Conservation (phyloP, 2,888 invertebrate genomes). For the Chloromyia formosa region DNA sequence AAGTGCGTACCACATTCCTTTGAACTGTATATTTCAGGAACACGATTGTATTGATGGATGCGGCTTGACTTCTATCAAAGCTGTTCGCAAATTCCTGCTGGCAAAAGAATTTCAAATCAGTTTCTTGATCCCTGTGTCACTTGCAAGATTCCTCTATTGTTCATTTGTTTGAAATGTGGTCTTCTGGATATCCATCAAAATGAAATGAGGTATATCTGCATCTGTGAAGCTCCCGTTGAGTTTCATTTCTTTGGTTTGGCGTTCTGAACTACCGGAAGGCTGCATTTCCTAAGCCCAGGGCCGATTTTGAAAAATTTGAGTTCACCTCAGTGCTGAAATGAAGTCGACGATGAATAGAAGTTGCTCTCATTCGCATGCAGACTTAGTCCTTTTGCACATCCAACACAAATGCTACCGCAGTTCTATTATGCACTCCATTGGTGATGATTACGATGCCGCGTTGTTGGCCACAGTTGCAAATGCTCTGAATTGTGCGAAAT, state of each 20-base stretch:
- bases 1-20: too few species aligned
- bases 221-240: background rate
- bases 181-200: background rate
- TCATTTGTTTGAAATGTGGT: background rate
- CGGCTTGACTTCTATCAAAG: too few species aligned
- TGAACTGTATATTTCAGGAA: too few species aligned
- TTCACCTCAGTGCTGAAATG: background rate
- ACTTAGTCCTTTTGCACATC: background rate
- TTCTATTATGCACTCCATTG: constrained; percentile 17
- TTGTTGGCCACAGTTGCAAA: background rate
- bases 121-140: background rate
- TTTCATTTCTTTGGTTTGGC: background rate
- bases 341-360: background rate
- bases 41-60: too few species aligned
- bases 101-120: too few species aligned
- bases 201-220: background rate
- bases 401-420: constrained; percentile 2
- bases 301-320: constrained; percentile 2
- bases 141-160: background rate
- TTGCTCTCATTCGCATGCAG: background rate
- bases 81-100: too few species aligned
- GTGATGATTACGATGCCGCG: background rate
- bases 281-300: constrained; percentile 18
- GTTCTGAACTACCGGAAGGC: constrained; percentile 14
- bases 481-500: constrained; percentile 17